Evolutionary conservation across 2,888 invertebrate species (phyloP).

Genomic region (Leucoma salicis): DNA sequence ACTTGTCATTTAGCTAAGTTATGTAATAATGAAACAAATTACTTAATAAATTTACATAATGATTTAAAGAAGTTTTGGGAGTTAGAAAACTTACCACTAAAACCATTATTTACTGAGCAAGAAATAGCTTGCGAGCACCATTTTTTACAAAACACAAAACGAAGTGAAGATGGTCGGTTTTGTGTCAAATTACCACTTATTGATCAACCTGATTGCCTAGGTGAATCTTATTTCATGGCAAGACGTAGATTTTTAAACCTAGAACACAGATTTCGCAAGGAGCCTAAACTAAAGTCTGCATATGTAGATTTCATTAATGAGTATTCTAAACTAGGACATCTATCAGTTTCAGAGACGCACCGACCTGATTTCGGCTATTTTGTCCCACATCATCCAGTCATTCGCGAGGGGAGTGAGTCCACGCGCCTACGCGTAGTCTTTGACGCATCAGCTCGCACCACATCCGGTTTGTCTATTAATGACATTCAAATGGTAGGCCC

Average conservation of each 20-base stretch:
- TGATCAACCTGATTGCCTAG: neutral
- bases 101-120: neutral
- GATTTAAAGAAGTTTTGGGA: too few relatives aligned
- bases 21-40: too few relatives aligned
- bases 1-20: too few relatives aligned
- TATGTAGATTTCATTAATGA: neutral
- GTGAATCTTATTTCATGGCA: neutral
- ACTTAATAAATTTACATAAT: neutral
- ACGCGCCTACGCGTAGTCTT: conserved; percentile 18
- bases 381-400: too few relatives aligned
- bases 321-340: too few relatives aligned
- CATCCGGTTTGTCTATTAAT: conserved; percentile 19
- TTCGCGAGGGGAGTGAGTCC: too few relatives aligned
- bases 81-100: neutral
- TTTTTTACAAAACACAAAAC: neutral
- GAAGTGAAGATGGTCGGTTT: neutral
- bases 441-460: conserved; percentile 14
- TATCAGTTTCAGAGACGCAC: too few relatives aligned
- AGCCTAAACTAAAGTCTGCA: neutral
- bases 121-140: neutral
- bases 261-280: neutral
- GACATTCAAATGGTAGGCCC: conserved; percentile 34
- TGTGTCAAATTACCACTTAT: neutral
- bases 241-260: neutral
- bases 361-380: neutral